These are phyloP conservation scores for Leptinotarsa juncta DNA, from an alignment of 2,888 invertebrate genomes.

Conservation along the genomic window DNA sequence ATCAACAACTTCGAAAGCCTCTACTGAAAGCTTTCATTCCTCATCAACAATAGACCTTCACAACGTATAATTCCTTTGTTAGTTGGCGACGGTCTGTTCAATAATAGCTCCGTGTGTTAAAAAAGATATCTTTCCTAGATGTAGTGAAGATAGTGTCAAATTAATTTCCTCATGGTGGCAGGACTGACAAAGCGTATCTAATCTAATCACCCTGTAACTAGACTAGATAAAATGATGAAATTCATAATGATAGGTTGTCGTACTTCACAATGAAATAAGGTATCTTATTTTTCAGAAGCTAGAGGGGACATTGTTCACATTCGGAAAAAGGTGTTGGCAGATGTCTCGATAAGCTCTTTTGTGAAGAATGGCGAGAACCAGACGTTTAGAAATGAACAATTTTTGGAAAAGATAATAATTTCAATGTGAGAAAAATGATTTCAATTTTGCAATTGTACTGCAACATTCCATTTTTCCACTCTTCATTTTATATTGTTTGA, in stretches of 20 bases:
- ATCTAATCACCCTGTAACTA: constrained; percentile 31
- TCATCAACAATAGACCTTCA: constrained; percentile 9
- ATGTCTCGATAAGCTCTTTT: constrained; percentile 12
- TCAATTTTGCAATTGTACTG: too few relatives aligned
- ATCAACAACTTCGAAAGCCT: not conserved
- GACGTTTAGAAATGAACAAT: not conserved
- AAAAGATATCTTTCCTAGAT: constrained; percentile 15
- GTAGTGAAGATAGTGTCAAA: constrained; percentile 32
- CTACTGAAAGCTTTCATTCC: not conserved
- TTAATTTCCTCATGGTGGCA: constrained; percentile 35
- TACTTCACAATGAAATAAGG: constrained; percentile 9
- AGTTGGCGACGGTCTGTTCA: constrained; percentile 5
- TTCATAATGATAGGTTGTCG: constrained; percentile 26
- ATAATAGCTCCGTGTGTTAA: not conserved
- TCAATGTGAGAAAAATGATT: too few relatives aligned
- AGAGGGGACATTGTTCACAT: constrained; percentile 5
- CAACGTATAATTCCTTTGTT: constrained; percentile 10
- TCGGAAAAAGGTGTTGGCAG: constrained; percentile 15
- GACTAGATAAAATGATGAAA: constrained; percentile 23
- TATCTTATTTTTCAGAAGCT: constrained; percentile 15
- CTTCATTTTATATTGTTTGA: too few relatives aligned
- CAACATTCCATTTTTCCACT: too few relatives aligned
- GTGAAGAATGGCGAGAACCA: not conserved
- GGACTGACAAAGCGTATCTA: constrained; percentile 33
- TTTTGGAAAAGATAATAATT: too few relatives aligned